Percentiles rank a stretch among this genome's conserved stretches.
Conservation (phyloP, 2,113 vertebrate species). For the Microcebus jonahi region DNA sequence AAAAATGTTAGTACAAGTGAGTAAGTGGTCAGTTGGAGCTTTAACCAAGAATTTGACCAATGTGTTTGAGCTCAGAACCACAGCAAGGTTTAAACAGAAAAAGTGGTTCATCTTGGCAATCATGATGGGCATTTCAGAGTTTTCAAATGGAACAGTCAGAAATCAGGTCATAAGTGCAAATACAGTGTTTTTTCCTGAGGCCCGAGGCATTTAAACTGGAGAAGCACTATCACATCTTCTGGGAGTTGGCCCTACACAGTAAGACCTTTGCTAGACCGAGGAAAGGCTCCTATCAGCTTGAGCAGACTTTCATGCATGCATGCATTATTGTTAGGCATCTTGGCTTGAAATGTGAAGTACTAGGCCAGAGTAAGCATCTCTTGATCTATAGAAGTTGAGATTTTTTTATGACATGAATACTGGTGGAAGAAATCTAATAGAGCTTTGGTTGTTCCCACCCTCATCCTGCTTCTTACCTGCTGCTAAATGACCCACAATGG, state of each 20-base stretch:
- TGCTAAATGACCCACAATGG: neutral
- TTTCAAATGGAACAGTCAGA: neutral
- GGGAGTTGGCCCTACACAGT: neutral
- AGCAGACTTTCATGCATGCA: no score
- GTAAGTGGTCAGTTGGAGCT: neutral
- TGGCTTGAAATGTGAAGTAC: neutral
- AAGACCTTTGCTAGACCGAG: neutral
- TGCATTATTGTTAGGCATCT: fast-evolving
- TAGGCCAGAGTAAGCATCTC: neutral
- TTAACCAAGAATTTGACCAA: neutral
- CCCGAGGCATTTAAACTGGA: neutral
- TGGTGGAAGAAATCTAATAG: neutral
- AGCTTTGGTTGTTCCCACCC: neutral
- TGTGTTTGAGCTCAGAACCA: neutral
- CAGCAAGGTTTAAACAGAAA: neutral
- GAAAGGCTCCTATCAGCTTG: neutral
- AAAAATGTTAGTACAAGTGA: neutral
- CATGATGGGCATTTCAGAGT: neutral
- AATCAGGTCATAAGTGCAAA: neutral
- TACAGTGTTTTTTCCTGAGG: neutral
- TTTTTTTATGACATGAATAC: neutral
- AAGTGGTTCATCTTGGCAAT: neutral
- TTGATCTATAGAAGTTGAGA: neutral
- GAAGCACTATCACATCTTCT: neutral
- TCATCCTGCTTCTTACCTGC: neutral